Evolutionary conservation across 1,140 invertebrate species (phyloP).

Genomic region (Anastrepha obliqua): DNA sequence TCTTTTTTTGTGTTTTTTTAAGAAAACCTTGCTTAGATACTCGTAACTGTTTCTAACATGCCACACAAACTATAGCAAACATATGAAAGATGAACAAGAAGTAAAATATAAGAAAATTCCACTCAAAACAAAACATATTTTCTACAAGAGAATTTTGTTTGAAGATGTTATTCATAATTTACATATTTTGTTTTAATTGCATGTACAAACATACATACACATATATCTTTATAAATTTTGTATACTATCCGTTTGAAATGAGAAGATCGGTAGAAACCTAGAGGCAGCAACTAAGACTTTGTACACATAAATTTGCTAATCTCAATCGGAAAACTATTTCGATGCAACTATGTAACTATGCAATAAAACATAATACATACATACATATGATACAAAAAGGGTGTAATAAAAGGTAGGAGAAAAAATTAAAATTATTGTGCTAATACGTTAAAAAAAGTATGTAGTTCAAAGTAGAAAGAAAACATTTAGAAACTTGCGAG

Average conservation of each 20-base stretch:
- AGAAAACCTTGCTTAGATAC: not conserved
- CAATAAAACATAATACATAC: not conserved
- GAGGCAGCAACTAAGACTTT: too few species aligned
- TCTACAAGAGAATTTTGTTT: too few species aligned
- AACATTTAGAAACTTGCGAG: not conserved
- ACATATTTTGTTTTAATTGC: too few species aligned
- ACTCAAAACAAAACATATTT: not conserved
- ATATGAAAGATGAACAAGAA: not conserved
- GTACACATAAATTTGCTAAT: too few species aligned
- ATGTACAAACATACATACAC: too few species aligned
- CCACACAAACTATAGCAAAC: slow-evolving; percentile 35
- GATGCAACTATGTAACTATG: not conserved
- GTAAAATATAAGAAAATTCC: not conserved
- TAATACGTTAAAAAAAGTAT: not conserved
- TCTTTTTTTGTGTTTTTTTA: not conserved
- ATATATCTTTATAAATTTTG: too few species aligned
- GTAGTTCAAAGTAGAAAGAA: not conserved
- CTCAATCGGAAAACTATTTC: not conserved
- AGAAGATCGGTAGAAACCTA: too few species aligned
- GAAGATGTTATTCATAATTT: too few species aligned
- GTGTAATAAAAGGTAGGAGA: not conserved
- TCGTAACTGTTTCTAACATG: not conserved
- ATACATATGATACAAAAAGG: not conserved
- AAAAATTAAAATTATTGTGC: slow-evolving; percentile 22
- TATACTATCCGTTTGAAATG: not conserved